phyloP scores from a whole-genome alignment of 2,797 vertebrate genomes.

The Oceanodroma leucorhoa region DNA sequence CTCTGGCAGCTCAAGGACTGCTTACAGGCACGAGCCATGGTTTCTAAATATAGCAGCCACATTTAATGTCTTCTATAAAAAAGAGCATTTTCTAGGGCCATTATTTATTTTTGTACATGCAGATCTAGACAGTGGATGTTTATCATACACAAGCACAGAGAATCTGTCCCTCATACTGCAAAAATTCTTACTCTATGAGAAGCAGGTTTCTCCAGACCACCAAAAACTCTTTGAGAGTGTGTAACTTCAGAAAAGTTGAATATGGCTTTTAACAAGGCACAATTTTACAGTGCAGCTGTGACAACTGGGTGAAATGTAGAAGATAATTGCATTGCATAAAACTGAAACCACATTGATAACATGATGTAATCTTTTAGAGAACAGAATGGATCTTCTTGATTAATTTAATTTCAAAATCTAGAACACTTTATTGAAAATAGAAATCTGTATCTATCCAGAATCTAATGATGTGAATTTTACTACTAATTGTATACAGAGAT shows the following conservation, averaged over 20 bases:
- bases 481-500: background rate
- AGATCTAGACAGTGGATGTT: background rate
- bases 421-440: background rate
- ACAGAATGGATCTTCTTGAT: background rate
- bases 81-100: background rate
- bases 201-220: constrained; percentile 24
- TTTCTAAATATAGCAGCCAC: background rate
- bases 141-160: background rate
- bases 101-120: background rate
- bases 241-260: constrained; percentile 27
- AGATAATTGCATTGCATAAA: constrained; percentile 3
- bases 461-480: background rate
- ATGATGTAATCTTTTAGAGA: background rate
- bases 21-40: background rate
- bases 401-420: background rate
- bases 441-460: background rate
- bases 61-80: background rate
- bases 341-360: background rate
- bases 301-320: constrained; percentile 20
- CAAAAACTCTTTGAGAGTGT: background rate
- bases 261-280: constrained; percentile 26
- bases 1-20: background rate
- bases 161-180: background rate
- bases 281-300: constrained; percentile 43
- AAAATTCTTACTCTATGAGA: background rate